phyloP scores from a whole-genome alignment of 2,888 invertebrate species.

The Ophioninae sp. region DNA sequence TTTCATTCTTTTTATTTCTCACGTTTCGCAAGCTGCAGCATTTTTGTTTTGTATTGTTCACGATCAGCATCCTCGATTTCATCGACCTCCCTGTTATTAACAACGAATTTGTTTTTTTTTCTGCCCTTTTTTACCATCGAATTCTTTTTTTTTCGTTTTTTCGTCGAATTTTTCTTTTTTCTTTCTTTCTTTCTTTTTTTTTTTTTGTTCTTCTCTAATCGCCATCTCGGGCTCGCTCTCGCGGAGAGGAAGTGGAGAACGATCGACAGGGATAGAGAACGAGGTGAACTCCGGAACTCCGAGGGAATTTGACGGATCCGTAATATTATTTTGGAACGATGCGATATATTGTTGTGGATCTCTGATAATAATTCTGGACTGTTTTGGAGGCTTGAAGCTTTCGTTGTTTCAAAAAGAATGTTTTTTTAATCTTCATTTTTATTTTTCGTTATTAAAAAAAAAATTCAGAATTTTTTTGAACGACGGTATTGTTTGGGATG shows the following conservation, averaged over 20 bases:
- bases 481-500: no score
- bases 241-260: conserved; percentile 5
- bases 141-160: conserved; percentile 35
- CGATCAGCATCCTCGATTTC: conserved; percentile 49
- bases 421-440: no score
- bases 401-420: no score
- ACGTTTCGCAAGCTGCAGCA: conserved; percentile 47
- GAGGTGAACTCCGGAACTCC: neutral
- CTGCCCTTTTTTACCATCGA: conserved; percentile 24
- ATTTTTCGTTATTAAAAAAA: no score
- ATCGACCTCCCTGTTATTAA: conserved; percentile 49
- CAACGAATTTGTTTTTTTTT: conserved; percentile 28
- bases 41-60: conserved; percentile 39
- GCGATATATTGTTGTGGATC: conserved; percentile 13
- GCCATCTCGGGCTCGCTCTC: neutral
- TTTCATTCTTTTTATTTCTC: conserved; percentile 18
- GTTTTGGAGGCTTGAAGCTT: neutral
- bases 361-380: no score
- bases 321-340: conserved; percentile 49
- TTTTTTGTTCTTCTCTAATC: neutral
- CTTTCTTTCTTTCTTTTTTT: neutral
- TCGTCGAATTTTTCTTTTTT: neutral
- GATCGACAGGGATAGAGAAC: neutral
- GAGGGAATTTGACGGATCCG: conserved; percentile 33
- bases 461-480: no score